Conservation (phyloP, 2,888 invertebrate species). For the Mycalesis mineus region DNA sequence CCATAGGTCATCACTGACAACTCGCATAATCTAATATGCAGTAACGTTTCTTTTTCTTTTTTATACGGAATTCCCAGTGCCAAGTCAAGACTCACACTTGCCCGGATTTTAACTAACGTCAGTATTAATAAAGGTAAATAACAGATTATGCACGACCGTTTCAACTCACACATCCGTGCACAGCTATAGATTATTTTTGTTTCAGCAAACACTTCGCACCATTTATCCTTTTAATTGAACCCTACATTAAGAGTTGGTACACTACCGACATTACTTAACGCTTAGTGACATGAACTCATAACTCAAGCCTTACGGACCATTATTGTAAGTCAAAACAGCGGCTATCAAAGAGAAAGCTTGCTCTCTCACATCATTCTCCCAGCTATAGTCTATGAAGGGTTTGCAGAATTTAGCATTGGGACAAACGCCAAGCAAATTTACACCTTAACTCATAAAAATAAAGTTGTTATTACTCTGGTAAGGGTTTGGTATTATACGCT, state of each 20-base stretch:
- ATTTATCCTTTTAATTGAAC: conserved; percentile 55
- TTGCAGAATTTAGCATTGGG: conserved; percentile 50
- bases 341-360: conserved; percentile 75
- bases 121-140: background rate
- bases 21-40: too few relatives aligned
- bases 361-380: conserved; percentile 73
- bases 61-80: too few relatives aligned
- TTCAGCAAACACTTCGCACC: conserved; percentile 23
- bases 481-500: conserved; percentile 39
- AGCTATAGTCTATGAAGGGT: conserved; percentile 58
- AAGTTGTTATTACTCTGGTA: conserved; percentile 30
- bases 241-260: conserved; percentile 52
- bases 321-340: conserved; percentile 76
- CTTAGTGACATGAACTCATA: conserved; percentile 65
- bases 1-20: too few relatives aligned
- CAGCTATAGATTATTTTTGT: conserved; percentile 5
- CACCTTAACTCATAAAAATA: conserved; percentile 33
- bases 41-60: too few relatives aligned
- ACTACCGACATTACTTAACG: conserved; percentile 66
- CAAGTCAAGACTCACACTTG: too few relatives aligned
- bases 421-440: conserved; percentile 32
- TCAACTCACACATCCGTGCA: background rate
- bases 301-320: conserved; percentile 65
- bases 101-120: background rate
- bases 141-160: background rate